Evolutionary conservation across 1,140 invertebrate genomes (phyloP), one percentile per base, ranked within the genome.

Genomic region (Cepaea nemoralis): DNA sequence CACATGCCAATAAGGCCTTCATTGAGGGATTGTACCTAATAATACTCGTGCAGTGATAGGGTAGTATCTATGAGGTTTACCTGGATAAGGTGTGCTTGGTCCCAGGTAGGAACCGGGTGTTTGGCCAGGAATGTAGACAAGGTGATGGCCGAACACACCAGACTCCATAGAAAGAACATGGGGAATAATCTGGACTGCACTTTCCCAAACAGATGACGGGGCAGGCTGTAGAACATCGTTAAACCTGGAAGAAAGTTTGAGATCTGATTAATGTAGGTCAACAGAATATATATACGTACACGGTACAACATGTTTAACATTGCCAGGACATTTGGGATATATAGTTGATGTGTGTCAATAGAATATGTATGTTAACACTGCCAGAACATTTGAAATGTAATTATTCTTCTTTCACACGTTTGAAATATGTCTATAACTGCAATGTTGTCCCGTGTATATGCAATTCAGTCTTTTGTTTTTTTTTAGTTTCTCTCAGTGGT

Each of bases 81-180:
- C 84, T 83, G 75, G n/a, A 77, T 39, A 22, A 55, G 19, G n/a
- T 83, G 80, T 2, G 77, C 40, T 2, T 0, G 22, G 8, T 82
- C 76, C 84, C 80, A 82, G 3, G 80, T 69, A 1, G 83, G 80
- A 0, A 77, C 45, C 10, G 84, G 84, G 66, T 82, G 80, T 16
- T 73, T 77, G 12, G 63, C 39, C 22, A 83, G 22, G 39, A 79
- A 83, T 10, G 82, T 83, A 12, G 75, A 80, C 40, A 85, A 33
- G 16, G 77, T 66, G n/a, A 85, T 45, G 27, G 80, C 69, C 50
- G 84, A 82, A 50, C 76, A 82, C 33, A 83, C 77, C n/a, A 83
- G 73, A 70, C 84, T 82, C 84, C 84, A 85, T 19, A 85, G 59
- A 33, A 83, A 85, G 74, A 85, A 85, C 84, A 85, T 85, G 27